A percentile compares a stretch with the other conserved stretches of the same genome.
Evolutionary conservation across 2,888 invertebrate species (phyloP).

Genomic region (Anagyrus pseudococci): DNA sequence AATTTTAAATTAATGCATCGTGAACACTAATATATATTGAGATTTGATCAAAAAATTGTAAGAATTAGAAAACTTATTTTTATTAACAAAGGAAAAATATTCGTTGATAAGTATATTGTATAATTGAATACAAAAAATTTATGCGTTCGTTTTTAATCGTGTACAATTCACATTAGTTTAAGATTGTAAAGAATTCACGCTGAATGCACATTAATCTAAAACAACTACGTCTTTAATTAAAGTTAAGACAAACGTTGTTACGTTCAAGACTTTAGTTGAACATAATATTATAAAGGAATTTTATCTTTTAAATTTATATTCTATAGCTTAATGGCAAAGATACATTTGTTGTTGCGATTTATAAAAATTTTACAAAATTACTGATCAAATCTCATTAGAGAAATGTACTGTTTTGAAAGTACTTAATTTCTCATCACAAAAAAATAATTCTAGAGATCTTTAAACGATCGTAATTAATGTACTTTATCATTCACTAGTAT

Average conservation of each 20-base stretch:
- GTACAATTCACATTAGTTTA: neutral
- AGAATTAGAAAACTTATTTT: neutral
- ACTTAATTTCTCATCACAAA: constrained; percentile 4
- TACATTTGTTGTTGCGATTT: constrained; percentile 6
- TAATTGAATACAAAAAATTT: neutral
- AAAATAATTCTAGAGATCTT: constrained; percentile 22
- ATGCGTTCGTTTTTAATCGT: no score
- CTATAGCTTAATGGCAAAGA: no score
- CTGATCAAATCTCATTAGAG: neutral
- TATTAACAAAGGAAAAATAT: no score
- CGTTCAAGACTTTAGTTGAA: no score
- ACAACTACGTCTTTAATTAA: no score
- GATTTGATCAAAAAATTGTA: neutral
- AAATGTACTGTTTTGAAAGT: neutral
- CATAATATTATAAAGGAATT: neutral
- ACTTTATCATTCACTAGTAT: constrained; percentile 17
- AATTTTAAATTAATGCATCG: constrained; percentile 3
- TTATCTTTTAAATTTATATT: neutral
- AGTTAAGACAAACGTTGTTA: no score
- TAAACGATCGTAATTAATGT: constrained; percentile 13
- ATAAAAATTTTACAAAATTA: neutral
- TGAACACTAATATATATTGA: constrained; percentile 2
- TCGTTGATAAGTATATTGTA: no score
- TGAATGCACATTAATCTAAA: no score
- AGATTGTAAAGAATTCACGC: neutral